Base-by-base conservation (phyloP, 2,797 vertebrate genomes). In the Cetoscarus ocellatus region DNA sequence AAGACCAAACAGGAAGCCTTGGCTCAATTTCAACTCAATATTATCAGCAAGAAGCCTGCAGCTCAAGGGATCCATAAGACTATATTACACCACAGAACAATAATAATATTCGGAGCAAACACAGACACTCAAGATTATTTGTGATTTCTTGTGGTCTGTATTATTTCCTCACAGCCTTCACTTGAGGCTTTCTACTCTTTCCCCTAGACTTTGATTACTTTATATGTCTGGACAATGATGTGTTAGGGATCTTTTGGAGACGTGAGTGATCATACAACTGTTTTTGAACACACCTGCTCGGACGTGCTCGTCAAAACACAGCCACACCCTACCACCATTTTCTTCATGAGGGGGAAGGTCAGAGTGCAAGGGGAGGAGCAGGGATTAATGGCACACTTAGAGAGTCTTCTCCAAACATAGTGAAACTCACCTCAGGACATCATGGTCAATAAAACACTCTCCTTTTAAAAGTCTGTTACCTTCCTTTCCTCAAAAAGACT, bases 321-420 rank as follows among this genome's bases (percentile, higher is more conserved):
- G 19, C 45, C 63, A 36, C 35, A 14, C 34, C 59, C 12, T n/a
- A 77, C 40, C 34, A 48, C 27, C 59, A 47, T 27, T 40, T 56
- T n/a, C 66, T 82, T 47, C 8, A 38, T 13, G 0, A 45, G 55
- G 59, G 71, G 43, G 71, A 66, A 67, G 53, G 38, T 70, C 62
- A 60, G 59, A 36, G 39, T 74, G 55, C 53, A 76, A 39, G 40
- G 55, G 58, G 59, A 80, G 57, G 75, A 70, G 48, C 0, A 1
- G 55, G 49, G 76, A 69, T 79, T 81, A 77, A 87, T 75, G 67
- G 57, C 68, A 81, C 71, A 79, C 74, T 83, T 86, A 70, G 59
- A 64, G 36, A 62, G 48, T 61, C 55, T 67, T 78, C 63, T 59
- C 59, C 52, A 73, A 79, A 61, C 73, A 76, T 78, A 80, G 56